A percentile compares a stretch with the other conserved stretches of the same genome.
phyloP scores from a whole-genome alignment of 2,888 invertebrate genomes.

The Drosophila nr. fundita region DNA sequence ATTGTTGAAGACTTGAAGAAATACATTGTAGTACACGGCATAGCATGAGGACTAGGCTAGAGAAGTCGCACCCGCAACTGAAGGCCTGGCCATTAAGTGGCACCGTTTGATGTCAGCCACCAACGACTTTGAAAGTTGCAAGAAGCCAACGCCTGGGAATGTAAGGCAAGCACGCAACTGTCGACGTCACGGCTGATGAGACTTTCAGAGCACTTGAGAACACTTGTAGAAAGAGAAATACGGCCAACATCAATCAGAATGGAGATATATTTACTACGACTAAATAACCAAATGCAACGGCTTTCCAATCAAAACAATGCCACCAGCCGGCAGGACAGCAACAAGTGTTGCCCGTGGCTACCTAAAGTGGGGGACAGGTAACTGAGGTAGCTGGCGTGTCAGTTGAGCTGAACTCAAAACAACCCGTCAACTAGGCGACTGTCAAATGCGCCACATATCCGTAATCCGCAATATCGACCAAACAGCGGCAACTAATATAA shows the following conservation, averaged over 20 bases:
- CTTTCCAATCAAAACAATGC: slow-evolving; percentile 64
- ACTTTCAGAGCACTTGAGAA: slow-evolving; percentile 62
- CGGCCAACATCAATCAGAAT: slow-evolving; percentile 57
- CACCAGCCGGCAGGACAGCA: slow-evolving; percentile 34
- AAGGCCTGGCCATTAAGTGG: slow-evolving; percentile 53
- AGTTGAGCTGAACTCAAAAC: slow-evolving; percentile 69
- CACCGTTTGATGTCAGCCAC: slow-evolving; percentile 58
- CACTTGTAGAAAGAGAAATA: slow-evolving; percentile 58
- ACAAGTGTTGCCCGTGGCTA: slow-evolving; percentile 63
- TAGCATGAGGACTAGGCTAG: slow-evolving; percentile 31
- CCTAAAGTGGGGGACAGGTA: neutral
- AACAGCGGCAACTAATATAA: slow-evolving; percentile 61
- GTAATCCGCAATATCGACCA: slow-evolving; percentile 70
- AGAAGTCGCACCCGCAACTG: slow-evolving; percentile 61
- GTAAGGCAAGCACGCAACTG: slow-evolving; percentile 68
- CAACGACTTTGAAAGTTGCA: slow-evolving; percentile 70
- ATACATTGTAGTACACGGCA: slow-evolving; percentile 27
- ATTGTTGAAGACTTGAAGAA: slow-evolving; percentile 42
- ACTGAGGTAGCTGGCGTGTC: slow-evolving; percentile 37
- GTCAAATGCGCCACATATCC: slow-evolving; percentile 71
- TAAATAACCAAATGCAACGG: slow-evolving; percentile 32
- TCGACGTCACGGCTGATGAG: slow-evolving; percentile 26
- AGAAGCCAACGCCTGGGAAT: slow-evolving; percentile 56
- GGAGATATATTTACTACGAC: slow-evolving; percentile 17
- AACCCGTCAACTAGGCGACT: slow-evolving; percentile 78